phyloP scores from a whole-genome alignment of 2,113 vertebrate species.

The Peromyscus californicus region DNA sequence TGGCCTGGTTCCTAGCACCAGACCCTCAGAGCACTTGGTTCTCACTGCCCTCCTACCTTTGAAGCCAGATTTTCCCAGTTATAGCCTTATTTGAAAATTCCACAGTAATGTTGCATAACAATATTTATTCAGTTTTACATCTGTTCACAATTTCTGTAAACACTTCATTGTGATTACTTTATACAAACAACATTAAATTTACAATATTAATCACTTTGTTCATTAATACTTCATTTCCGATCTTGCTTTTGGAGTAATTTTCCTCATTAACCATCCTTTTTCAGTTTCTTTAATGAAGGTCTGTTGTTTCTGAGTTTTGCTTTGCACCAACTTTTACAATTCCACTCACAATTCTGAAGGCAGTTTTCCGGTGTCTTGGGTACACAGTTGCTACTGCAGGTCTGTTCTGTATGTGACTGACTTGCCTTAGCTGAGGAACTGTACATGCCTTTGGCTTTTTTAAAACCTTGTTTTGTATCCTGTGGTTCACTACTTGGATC shows the following conservation, averaged over 20 bases:
- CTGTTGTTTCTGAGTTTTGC: conserved; percentile 8
- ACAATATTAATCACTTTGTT: conserved; percentile 18
- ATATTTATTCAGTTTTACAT: conserved; percentile 65
- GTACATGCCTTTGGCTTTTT: conserved; percentile 7
- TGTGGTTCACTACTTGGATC: neutral
- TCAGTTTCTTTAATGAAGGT: neutral
- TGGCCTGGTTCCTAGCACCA: conserved; percentile 9
- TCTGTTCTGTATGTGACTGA: neutral
- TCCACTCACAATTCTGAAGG: conserved; percentile 38
- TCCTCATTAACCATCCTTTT: conserved; percentile 9
- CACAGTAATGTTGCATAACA: conserved; percentile 45
- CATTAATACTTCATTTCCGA: conserved; percentile 51
- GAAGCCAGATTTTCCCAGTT: conserved; percentile 12
- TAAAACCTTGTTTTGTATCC: conserved; percentile 54
- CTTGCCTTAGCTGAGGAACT: neutral
- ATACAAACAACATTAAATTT: conserved; percentile 50
- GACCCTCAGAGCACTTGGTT: conserved; percentile 28
- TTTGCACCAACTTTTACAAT: neutral
- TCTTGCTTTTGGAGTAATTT: conserved; percentile 8
- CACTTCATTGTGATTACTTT: neutral
- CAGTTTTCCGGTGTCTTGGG: neutral
- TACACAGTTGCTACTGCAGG: neutral
- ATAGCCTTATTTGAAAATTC: conserved; percentile 48
- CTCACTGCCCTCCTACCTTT: neutral
- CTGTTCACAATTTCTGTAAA: conserved; percentile 59